Evolutionary conservation across 1,140 invertebrate genomes (phyloP).

Genomic region (Drosophila ohnishii): DNA sequence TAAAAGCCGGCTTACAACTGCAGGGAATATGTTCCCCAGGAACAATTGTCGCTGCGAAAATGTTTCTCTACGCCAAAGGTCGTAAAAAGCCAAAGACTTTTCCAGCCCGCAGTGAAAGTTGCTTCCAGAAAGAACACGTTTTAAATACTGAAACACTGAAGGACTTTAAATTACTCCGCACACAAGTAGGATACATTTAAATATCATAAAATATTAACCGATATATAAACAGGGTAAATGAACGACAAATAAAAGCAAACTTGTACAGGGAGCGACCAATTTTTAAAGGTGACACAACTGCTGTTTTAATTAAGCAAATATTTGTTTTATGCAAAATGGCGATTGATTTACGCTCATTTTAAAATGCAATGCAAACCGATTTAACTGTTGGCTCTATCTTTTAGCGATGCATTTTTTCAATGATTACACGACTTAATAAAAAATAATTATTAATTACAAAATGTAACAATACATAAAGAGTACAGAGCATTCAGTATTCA

Average conservation of each 20-base stretch:
- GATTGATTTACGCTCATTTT: neutral
- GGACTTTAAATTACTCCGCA: neutral
- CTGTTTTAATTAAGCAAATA: conserved; percentile 3
- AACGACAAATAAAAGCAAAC: neutral
- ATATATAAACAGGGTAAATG: neutral
- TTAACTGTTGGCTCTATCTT: neutral
- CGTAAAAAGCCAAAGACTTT: conserved; percentile 41
- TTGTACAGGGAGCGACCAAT: neutral
- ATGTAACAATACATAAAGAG: neutral
- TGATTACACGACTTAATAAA: neutral
- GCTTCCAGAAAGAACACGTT: neutral
- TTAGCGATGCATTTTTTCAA: neutral
- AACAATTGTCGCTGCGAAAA: conserved; percentile 11
- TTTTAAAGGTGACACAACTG: neutral
- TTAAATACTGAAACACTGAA: neutral
- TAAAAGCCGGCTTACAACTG: conserved; percentile 37
- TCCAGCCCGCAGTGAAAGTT: conserved; percentile 1
- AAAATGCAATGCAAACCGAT: neutral
- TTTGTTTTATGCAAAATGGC: conserved; percentile 8
- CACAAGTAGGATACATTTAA: neutral
- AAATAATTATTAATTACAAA: neutral
- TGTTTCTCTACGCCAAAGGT: conserved; percentile 11
- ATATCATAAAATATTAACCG: neutral
- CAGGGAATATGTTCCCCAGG: conserved; percentile 25
- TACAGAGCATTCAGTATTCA: neutral